Base-by-base conservation (phyloP, 2,888 invertebrate species). In the Brachyptera risi region DNA sequence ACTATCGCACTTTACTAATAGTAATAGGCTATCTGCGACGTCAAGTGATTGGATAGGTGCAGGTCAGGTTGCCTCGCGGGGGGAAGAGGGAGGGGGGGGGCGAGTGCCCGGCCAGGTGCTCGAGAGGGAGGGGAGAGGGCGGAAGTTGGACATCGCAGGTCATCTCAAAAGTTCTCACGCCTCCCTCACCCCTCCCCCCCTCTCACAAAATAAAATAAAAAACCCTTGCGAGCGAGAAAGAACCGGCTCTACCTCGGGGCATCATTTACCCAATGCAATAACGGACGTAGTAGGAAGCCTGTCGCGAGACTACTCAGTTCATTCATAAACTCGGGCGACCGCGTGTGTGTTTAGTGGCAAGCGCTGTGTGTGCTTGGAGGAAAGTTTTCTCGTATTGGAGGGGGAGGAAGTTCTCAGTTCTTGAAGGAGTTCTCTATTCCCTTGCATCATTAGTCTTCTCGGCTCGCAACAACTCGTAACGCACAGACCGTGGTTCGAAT, bases 281-380 rank as follows among this genome's bases (percentile, higher is more conserved):
- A n/a, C n/a, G n/a, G n/a, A n/a, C n/a, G n/a, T 44, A 44, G 54
- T 54, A 35, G 54, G n/a, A 35, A 26, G 56, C 65, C 61, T 37
- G 60, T 21, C 26, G 63, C 65, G 65, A 65, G 65, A 59, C 56
- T 65, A 64, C 26, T n/a, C n/a, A 42, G 59, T 65, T 65, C 65
- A 65, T 65, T 65, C 65, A 65, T 65, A 60, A 63, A 65, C 62
- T 35, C 35, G 21, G 35, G 57, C 47, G 19, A 1, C 26, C 3
- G 61, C 11, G 50, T 19, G 61, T 21, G 57, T 23, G 35, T n/a
- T n/a, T n/a, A n/a, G n/a, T n/a, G n/a, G n/a, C n/a, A 21, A 21
- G n/a, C n/a, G n/a, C n/a, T n/a, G n/a, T n/a, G n/a, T n/a, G 51
- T 13, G 17, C 17, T 44, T 17, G 15, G 26, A 17, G 31, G 37